Percentiles rank a stretch among this genome's conserved stretches.
phyloP scores from a whole-genome alignment of 2,113 vertebrate species.

The Hypomesus transpacificus region DNA sequence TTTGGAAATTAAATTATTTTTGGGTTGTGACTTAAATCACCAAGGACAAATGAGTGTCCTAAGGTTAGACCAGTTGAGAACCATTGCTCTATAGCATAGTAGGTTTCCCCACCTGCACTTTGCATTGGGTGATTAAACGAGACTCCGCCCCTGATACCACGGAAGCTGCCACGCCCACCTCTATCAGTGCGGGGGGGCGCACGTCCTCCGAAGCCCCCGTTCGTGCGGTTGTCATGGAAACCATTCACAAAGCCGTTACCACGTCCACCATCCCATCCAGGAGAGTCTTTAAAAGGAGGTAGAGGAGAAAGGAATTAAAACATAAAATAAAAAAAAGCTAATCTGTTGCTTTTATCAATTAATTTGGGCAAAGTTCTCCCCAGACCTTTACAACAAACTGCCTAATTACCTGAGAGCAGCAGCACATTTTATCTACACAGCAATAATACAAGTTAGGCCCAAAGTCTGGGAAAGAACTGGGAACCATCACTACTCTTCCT shows the following conservation, averaged over 20 bases:
- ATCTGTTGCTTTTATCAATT: no score
- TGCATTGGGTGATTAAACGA: constrained; percentile 72
- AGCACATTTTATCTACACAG: no score
- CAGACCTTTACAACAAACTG: no score
- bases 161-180: constrained; percentile 70
- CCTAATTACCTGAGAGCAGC: no score
- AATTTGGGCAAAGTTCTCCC: no score
- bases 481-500: no score
- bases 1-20: no score
- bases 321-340: not conserved
- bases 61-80: not conserved
- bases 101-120: constrained; percentile 63
- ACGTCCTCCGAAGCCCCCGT: constrained; percentile 71
- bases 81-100: constrained; percentile 17
- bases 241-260: constrained; percentile 81
- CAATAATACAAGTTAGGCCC: no score
- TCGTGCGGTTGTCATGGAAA: constrained; percentile 76
- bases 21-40: no score
- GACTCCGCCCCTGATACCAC: constrained; percentile 68
- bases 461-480: no score
- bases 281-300: constrained; percentile 60
- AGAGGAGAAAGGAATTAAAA: constrained; percentile 2
- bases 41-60: no score
- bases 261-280: constrained; percentile 70
- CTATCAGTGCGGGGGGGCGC: constrained; percentile 75